Evolutionary conservation across 2,113 vertebrate species (phyloP), one percentile per base, ranked within the genome.

Genomic region (Pseudorasbora parva): DNA sequence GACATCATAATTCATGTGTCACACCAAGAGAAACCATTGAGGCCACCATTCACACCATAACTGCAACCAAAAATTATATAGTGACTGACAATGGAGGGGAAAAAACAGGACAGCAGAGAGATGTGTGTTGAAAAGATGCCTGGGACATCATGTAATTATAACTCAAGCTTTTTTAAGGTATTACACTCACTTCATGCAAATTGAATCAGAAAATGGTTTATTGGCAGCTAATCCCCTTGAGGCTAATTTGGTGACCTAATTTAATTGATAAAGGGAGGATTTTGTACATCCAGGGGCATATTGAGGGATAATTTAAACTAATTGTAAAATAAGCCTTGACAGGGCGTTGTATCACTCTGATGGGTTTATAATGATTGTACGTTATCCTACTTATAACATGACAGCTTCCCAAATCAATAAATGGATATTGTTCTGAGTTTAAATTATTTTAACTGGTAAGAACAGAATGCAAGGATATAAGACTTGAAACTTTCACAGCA

Each of bases 1-100:
- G 21, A 41, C 2, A 8, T 54, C 33, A 64, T 82, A 60, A 78
- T 60, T 60, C 56, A 78, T 76, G 23, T 11, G n/a, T 43, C 12
- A 78, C n/a, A 60, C n/a, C 11, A 10, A 25, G 21, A 1, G 41
- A 78, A 59, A 71, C 49, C 80, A 82, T 8, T 57, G 64, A 82
- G 68, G 33, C 57, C 21, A n/a, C 45, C 49, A 41, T 37, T 66
- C 43, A 83, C 60, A 51, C 72, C 43, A 23, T 83, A 45, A 49
- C 72, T 54, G 15, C 17, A 66, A 66, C 72, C 57, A 37, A 15
- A 30, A 21, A 84, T 84, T 30, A 84, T 15, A 57, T 15, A 59
- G 62, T 37, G 49, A 43, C 47, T 76, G 21, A 68, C 33, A 77
- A 68, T 19, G 9, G 33, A 64, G 51, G 54, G 17, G 51, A 76